Base-by-base conservation (phyloP, 2,888 invertebrate genomes). In the Dysmachus trigonus region DNA sequence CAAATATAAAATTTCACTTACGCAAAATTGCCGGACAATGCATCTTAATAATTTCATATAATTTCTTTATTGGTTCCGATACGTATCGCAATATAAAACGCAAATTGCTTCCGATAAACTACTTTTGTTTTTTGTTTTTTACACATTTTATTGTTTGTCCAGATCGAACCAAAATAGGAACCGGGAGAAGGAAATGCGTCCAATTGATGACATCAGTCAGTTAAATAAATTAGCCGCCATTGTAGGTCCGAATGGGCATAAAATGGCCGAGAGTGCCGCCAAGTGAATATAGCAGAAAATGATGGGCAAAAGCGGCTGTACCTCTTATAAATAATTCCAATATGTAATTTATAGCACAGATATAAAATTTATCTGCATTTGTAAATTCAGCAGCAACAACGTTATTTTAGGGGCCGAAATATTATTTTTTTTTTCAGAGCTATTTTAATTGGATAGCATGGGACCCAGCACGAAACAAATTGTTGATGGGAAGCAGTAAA, bases 281-380 rank as follows among this genome's bases (percentile, higher is more conserved):
- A 62, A 62, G 62, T 62, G 62, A 62, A 62, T 62, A 62, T 62
- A 62, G 62, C 62, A 62, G 62, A 62, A 62, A 62, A 62, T 62
- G 62, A 62, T 62, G 62, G 62, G 8, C 62, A 22, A 62, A 27
- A 62, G 27, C 62, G 62, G 62, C 62, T 22, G 62, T 22, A 62
- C 27, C 62, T 62, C 27, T 62, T 62, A 27, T 62, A 62, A 62
- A 62, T 62, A 62, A 62, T 62, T 62, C 62, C 62, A 62, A 62
- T 62, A 62, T 62, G 62, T 62, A 73, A 73, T 73, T 73, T 73
- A 73, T 73, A 73, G 73, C 73, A 18, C 73, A 31, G 73, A 73
- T 73, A 33, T 73, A 73, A 73, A 73, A 73, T 73, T 73, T 73
- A 73, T 73, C 33, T 73, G 33, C 31, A 33, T 73, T 33, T 73